Conservation (phyloP, 1,140 invertebrate species). For the Varroa destructor region DNA sequence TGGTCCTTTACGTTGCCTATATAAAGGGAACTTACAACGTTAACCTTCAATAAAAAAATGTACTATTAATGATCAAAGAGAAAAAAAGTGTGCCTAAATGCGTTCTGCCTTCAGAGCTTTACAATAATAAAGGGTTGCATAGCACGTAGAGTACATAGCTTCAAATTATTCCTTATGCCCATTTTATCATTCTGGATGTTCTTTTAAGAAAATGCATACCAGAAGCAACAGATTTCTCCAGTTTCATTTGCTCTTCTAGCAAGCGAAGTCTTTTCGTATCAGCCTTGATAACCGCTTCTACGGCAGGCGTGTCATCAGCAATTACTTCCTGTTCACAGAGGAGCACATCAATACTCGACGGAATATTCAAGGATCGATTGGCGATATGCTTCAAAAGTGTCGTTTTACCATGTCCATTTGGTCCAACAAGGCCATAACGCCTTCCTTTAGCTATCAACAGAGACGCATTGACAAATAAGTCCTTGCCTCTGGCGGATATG, state of each 20-base stretch:
- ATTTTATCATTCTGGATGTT: slow-evolving; percentile 31
- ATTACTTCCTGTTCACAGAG: slow-evolving; percentile 98
- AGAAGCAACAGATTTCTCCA: slow-evolving; percentile 55
- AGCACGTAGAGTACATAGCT: slow-evolving; percentile 6
- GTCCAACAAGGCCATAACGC: slow-evolving; percentile 92
- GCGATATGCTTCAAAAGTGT: slow-evolving; percentile 86
- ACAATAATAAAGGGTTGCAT: slow-evolving; percentile 16
- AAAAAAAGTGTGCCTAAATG: slow-evolving; percentile 15
- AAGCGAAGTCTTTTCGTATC: slow-evolving; percentile 73
- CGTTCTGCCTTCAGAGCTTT: not conserved
- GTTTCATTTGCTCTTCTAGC: slow-evolving; percentile 63
- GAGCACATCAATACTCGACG: slow-evolving; percentile 89
- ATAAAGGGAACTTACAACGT: too few relatives aligned
- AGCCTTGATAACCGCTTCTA: slow-evolving; percentile 79
- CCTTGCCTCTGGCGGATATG: slow-evolving; percentile 91
- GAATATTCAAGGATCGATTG: slow-evolving; percentile 72
- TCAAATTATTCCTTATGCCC: slow-evolving; percentile 32
- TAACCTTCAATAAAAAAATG: not conserved
- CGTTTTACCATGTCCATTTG: slow-evolving; percentile 99
- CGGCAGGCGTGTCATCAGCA: slow-evolving; percentile 76
- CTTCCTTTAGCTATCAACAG: slow-evolving; percentile 82
- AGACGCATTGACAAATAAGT: slow-evolving; percentile 92
- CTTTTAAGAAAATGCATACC: slow-evolving; percentile 40
- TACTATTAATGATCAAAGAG: slow-evolving; percentile 13
- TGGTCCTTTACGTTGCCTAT: slow-evolving; percentile 27